A percentile compares a stretch with the other conserved stretches of the same genome.
Evolutionary conservation across 2,113 vertebrate genomes (phyloP).

Genomic region (Thunnus thynnus): DNA sequence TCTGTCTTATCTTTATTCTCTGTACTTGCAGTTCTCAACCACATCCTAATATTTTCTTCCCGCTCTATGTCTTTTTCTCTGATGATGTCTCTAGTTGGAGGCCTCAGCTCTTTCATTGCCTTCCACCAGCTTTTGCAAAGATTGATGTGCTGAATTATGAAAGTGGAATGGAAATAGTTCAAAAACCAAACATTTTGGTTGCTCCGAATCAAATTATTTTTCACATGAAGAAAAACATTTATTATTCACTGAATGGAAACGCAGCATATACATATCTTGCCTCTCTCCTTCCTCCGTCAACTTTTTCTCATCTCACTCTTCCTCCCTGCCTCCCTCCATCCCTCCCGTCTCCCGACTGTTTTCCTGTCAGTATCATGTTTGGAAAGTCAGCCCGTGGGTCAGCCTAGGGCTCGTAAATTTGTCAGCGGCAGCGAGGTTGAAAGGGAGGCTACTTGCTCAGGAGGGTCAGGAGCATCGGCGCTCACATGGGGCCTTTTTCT

Average conservation of each 20-base stretch:
- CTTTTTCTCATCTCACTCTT: constrained; percentile 52
- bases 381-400: constrained; percentile 73
- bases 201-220: no score
- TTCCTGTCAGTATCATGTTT: constrained; percentile 77
- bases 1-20: not conserved
- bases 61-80: not conserved
- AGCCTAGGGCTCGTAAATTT: constrained; percentile 81
- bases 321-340: constrained; percentile 46
- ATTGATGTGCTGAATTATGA: constrained; percentile 4
- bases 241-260: constrained; percentile 12
- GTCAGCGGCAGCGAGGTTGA: constrained; percentile 85
- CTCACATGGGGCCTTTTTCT: constrained; percentile 85
- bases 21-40: not conserved
- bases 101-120: not conserved
- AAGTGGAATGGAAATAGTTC: not conserved
- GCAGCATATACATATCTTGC: not conserved
- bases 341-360: constrained; percentile 64
- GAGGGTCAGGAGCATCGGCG: constrained; percentile 65
- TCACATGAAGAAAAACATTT: no score
- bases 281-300: constrained; percentile 17
- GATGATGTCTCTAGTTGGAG: not conserved
- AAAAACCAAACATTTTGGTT: not conserved
- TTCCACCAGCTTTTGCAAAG: not conserved
- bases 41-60: not conserved
- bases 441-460: constrained; percentile 82